Evolutionary conservation across 1,140 invertebrate species (phyloP).

Genomic region (Caenorhabditis elegans): DNA sequence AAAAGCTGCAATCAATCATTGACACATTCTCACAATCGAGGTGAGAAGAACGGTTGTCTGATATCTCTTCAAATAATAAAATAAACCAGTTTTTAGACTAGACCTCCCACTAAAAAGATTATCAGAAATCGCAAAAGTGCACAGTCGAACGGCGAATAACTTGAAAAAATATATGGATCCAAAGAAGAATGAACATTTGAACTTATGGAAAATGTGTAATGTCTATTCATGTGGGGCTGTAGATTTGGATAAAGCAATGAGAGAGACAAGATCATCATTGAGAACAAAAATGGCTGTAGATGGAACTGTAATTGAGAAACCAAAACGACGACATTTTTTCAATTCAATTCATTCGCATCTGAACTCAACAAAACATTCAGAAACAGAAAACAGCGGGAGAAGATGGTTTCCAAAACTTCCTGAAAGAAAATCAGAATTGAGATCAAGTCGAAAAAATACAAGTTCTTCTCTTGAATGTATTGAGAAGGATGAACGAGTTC

Average conservation of each 20-base stretch:
- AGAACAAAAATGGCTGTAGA: slow-evolving; percentile 9
- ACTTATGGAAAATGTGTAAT: slow-evolving; percentile 12
- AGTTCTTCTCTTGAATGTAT: background rate
- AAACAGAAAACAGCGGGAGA: background rate
- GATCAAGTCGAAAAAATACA: background rate
- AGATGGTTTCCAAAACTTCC: background rate
- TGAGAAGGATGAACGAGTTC: background rate
- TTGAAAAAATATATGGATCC: slow-evolving; percentile 10
- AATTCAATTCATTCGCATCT: background rate
- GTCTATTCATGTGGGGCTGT: background rate
- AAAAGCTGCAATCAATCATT: slow-evolving; percentile 22
- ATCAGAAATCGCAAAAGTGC: slow-evolving; percentile 22
- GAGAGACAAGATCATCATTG: background rate
- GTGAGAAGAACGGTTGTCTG: background rate
- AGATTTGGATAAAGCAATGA: slow-evolving; percentile 2
- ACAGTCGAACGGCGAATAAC: background rate
- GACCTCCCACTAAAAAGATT: background rate
- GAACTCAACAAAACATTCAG: background rate
- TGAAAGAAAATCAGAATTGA: background rate
- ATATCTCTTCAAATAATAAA: too few relatives aligned
- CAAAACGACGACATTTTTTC: background rate
- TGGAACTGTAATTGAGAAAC: background rate
- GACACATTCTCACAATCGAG: slow-evolving; percentile 21
- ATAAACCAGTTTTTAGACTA: background rate
- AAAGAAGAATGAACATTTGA: slow-evolving; percentile 1